Conservation (phyloP, 2,888 invertebrate species). For the Pomacea canaliculata region DNA sequence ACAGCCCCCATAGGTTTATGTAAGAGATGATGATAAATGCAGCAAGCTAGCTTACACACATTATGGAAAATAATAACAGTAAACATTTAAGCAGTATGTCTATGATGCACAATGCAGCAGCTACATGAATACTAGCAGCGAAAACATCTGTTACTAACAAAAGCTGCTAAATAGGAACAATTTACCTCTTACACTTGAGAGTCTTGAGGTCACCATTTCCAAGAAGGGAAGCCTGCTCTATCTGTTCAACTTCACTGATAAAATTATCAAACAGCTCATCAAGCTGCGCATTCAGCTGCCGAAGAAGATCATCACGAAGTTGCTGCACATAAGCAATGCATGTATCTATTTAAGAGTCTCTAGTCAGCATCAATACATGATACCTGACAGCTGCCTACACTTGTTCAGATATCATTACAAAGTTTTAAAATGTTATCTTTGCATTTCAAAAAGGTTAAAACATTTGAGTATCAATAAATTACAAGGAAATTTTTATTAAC, state of each 20-base stretch:
- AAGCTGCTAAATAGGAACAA: background rate
- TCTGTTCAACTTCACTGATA: conserved; percentile 66
- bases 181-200: background rate
- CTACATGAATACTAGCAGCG: background rate
- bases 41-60: too few relatives aligned
- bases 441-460: too few relatives aligned
- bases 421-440: too few relatives aligned
- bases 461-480: too few relatives aligned
- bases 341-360: background rate
- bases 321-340: conserved; percentile 38
- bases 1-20: too few relatives aligned
- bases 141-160: background rate
- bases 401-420: too few relatives aligned
- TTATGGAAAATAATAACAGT: too few relatives aligned
- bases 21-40: too few relatives aligned
- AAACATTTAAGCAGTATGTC: too few relatives aligned
- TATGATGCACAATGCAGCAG: too few relatives aligned
- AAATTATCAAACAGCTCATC: conserved; percentile 67
- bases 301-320: conserved; percentile 46
- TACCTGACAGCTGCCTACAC: too few relatives aligned
- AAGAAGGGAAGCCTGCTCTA: conserved; percentile 39
- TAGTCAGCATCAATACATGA: background rate
- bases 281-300: conserved; percentile 53
- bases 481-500: too few relatives aligned
- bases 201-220: background rate